phyloP scores from a whole-genome alignment of 2,888 invertebrate species.

The Tigriopus californicus region DNA sequence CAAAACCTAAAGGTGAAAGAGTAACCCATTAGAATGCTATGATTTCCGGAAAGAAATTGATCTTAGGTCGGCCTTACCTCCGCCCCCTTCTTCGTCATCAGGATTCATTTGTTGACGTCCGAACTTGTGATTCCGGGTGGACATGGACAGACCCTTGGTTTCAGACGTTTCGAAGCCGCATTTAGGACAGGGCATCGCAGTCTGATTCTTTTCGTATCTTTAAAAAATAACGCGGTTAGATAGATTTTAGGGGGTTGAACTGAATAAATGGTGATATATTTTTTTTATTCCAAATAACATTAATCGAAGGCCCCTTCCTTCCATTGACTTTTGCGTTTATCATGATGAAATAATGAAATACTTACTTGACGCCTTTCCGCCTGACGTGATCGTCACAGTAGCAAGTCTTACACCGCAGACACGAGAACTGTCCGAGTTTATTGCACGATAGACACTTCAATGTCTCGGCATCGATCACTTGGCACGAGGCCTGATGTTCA shows the following conservation, averaged over 20 bases:
- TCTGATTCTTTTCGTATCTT: conserved; percentile 45
- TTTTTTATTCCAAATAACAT: too few species aligned
- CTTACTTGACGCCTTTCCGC: conserved; percentile 68
- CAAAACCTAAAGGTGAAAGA: conserved; percentile 16
- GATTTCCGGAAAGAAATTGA: too few species aligned
- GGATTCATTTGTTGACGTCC: conserved; percentile 55
- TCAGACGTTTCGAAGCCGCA: conserved; percentile 80
- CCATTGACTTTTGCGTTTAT: too few species aligned
- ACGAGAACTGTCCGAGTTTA: conserved; percentile 81
- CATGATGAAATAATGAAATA: too few species aligned
- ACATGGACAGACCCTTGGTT: conserved; percentile 88
- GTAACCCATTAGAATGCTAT: too few species aligned
- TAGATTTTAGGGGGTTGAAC: too few species aligned
- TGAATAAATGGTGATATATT: too few species aligned
- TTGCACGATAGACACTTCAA: conserved; percentile 95
- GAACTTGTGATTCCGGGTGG: conserved; percentile 71
- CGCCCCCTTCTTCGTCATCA: conserved; percentile 43
- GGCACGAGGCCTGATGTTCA: conserved; percentile 92
- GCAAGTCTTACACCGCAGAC: conserved; percentile 82
- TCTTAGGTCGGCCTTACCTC: conserved; percentile 35
- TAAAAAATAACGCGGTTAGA: too few species aligned
- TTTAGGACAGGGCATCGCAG: conserved; percentile 78
- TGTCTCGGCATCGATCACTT: conserved; percentile 80
- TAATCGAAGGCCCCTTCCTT: too few species aligned
- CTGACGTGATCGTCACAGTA: conserved; percentile 92